These are phyloP conservation scores for Teleopsis dalmanni DNA, from an alignment of 1,140 invertebrate genomes.

Conservation along the genomic window DNA sequence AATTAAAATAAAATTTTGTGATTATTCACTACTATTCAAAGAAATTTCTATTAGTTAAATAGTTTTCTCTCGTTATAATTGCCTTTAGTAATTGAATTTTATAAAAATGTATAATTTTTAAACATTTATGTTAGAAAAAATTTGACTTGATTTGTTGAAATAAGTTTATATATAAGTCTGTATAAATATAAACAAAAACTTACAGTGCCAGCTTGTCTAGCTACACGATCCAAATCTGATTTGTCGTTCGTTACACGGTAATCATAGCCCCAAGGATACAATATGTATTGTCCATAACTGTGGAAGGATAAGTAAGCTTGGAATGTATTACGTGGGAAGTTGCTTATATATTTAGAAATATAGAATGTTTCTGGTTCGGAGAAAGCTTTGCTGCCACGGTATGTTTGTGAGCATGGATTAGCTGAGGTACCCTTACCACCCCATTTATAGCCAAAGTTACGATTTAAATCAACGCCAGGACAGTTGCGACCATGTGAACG, in stretches of 20 bases:
- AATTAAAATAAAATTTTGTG: no score
- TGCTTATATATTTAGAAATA: conserved; percentile 53
- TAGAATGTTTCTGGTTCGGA: conserved; percentile 87
- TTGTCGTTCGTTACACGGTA: conserved; percentile 61
- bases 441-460: conserved; percentile 78
- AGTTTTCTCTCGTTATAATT: no score
- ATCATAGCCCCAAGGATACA: conserved; percentile 79
- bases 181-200: no score
- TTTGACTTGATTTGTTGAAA: no score
- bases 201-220: conserved; percentile 57
- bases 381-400: conserved; percentile 77
- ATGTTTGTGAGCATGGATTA: conserved; percentile 86
- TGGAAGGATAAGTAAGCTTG: conserved; percentile 78
- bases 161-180: no score
- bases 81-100: no score
- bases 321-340: conserved; percentile 47
- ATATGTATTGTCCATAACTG: conserved; percentile 81
- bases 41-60: no score
- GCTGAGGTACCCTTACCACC: conserved; percentile 70
- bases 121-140: no score
- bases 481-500: conserved; percentile 51
- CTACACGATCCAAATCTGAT: conserved; percentile 61
- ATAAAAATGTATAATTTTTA: no score
- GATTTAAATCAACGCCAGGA: conserved; percentile 70
- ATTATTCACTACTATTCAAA: no score